Conservation (phyloP, 2,113 vertebrate species). For the Nycticebus coucang region DNA sequence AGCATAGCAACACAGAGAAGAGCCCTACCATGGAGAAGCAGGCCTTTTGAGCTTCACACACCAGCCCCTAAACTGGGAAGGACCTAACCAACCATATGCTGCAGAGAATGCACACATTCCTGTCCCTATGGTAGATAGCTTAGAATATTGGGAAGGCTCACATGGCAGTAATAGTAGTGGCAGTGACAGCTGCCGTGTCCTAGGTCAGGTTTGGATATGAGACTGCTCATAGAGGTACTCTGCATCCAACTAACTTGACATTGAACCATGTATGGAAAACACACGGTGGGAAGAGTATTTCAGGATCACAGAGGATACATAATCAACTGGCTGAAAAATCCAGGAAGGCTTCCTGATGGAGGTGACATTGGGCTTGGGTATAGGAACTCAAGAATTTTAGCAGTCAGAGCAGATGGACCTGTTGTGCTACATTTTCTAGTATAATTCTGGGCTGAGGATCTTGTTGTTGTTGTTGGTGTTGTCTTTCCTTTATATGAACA, state of each 20-base stretch:
- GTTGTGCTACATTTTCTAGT: neutral
- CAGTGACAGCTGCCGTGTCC: fast-evolving
- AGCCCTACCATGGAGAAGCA: neutral
- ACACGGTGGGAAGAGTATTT: neutral
- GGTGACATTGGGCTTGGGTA: neutral
- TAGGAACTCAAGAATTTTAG: neutral
- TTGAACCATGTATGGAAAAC: neutral
- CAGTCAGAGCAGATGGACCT: neutral
- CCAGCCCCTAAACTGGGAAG: neutral
- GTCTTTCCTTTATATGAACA: neutral
- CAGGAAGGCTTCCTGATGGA: neutral
- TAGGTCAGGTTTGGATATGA: neutral
- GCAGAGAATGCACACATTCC: no score
- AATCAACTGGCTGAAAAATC: neutral
- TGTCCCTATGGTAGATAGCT: neutral
- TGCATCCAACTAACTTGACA: neutral
- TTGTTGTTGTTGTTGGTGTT: neutral
- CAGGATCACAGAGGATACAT: neutral
- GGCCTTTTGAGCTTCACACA: fast-evolving
- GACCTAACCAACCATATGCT: neutral
- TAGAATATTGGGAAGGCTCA: neutral
- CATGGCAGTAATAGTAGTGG: neutral
- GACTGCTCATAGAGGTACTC: neutral
- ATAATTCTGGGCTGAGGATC: neutral
- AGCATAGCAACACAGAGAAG: neutral